Conservation (phyloP, 2,888 invertebrate genomes). For the Trichogramma dendrolimi region DNA sequence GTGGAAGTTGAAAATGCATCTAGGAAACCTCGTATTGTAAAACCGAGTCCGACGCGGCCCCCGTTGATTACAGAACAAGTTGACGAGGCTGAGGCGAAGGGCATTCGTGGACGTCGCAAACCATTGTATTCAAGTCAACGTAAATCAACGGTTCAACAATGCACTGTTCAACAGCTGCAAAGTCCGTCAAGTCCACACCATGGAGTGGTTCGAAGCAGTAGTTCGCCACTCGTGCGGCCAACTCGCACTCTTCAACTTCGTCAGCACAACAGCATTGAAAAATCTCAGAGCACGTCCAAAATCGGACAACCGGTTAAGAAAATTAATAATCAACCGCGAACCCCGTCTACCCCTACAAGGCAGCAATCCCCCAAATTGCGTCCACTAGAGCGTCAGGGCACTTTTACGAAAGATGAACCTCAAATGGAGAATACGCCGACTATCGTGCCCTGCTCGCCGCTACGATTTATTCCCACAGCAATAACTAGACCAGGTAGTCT, state of each 20-base stretch:
- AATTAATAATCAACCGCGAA: constrained; percentile 36
- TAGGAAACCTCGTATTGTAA: constrained; percentile 54
- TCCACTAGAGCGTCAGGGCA: constrained; percentile 77
- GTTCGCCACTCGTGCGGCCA: constrained; percentile 45
- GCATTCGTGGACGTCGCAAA: constrained; percentile 65
- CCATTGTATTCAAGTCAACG: constrained; percentile 58
- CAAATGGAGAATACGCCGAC: constrained; percentile 47
- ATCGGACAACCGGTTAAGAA: constrained; percentile 16
- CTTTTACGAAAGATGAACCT: constrained; percentile 84
- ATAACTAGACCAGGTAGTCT: constrained; percentile 7
- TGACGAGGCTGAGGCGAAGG: too few relatives aligned
- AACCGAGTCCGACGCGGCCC: constrained; percentile 51
- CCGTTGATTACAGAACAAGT: constrained; percentile 33
- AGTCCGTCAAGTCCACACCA: constrained; percentile 33
- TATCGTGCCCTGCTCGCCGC: constrained; percentile 34
- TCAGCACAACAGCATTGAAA: constrained; percentile 41
- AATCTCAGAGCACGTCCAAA: constrained; percentile 26
- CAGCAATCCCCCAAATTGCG: constrained; percentile 27
- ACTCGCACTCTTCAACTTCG: constrained; percentile 45
- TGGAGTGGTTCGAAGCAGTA: constrained; percentile 43
- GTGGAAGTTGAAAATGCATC: constrained; percentile 25
- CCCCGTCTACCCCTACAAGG: constrained; percentile 37
- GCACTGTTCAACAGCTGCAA: constrained; percentile 42
- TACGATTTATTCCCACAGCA: constrained; percentile 8
- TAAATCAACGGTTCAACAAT: constrained; percentile 45